phyloP scores from a whole-genome alignment of 2,797 vertebrate species.

The Myotis vivesi region DNA sequence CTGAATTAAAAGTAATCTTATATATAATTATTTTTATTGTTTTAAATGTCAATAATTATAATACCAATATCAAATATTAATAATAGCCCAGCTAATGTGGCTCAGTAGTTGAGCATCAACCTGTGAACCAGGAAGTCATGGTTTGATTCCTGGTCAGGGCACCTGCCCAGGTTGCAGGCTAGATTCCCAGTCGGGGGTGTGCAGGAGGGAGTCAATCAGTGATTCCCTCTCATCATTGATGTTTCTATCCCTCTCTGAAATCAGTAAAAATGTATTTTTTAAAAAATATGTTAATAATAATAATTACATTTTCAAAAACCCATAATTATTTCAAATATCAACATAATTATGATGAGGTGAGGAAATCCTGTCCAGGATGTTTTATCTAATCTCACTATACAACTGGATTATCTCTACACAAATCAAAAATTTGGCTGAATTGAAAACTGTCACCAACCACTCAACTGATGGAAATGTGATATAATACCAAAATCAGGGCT shows the following conservation, averaged over 20 bases:
- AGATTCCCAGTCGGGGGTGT: too few relatives aligned
- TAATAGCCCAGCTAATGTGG: background rate
- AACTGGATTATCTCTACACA: background rate
- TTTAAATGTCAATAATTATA: background rate
- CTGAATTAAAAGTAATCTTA: background rate
- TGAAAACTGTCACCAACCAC: background rate
- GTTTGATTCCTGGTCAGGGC: too few relatives aligned
- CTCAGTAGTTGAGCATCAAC: too few relatives aligned
- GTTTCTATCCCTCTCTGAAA: too few relatives aligned
- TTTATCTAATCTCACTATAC: background rate
- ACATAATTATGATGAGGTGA: background rate
- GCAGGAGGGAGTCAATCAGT: too few relatives aligned
- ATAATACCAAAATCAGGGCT: background rate
- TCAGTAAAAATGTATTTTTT: background rate
- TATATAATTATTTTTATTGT: background rate
- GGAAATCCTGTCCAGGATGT: background rate
- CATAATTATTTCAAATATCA: background rate
- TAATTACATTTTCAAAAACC: conserved; percentile 16
- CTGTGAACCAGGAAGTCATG: too few relatives aligned
- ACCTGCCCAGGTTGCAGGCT: too few relatives aligned
- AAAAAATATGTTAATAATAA: background rate
- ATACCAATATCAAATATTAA: background rate
- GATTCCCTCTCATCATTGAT: too few relatives aligned
- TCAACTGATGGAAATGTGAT: background rate
- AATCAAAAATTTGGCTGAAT: background rate